A percentile compares a stretch with the other conserved stretches of the same genome.
Evolutionary conservation across 2,113 vertebrate species (phyloP).

Genomic region (Dipodomys spectabilis): DNA sequence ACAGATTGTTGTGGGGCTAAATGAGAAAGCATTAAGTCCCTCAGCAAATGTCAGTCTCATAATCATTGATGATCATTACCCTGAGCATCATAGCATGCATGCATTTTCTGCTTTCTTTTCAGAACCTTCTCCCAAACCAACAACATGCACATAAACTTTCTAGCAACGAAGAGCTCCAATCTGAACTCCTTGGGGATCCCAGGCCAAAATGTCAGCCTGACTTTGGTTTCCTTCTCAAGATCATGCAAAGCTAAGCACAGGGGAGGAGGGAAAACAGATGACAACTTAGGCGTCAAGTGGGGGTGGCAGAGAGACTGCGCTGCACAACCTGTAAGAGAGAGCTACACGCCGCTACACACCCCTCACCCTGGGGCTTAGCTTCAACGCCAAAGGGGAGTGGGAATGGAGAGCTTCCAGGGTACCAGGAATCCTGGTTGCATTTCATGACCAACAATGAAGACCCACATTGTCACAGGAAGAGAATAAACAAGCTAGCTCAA

Average conservation of each 20-base stretch:
- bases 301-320: background rate
- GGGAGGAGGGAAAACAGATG: background rate
- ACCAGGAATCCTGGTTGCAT: slow-evolving; percentile 77
- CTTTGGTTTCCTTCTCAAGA: slow-evolving; percentile 70
- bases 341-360: background rate
- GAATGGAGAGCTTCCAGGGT: slow-evolving; percentile 59
- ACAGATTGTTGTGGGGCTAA: background rate
- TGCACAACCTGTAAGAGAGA: background rate
- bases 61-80: background rate
- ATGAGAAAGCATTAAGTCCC: background rate
- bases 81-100: background rate
- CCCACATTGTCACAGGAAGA: slow-evolving; percentile 17
- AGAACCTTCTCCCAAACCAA: background rate
- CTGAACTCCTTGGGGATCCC: slow-evolving; percentile 45
- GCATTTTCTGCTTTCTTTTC: background rate
- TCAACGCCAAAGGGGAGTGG: background rate
- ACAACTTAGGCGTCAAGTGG: background rate
- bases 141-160: background rate
- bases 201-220: slow-evolving; percentile 71
- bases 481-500: slow-evolving; percentile 60
- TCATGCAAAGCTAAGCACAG: slow-evolving; percentile 31
- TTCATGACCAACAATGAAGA: slow-evolving; percentile 61
- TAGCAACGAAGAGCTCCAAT: slow-evolving; percentile 50
- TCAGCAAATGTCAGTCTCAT: background rate
- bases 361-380: background rate